Evolutionary conservation across 2,888 invertebrate species (phyloP), one percentile per base, ranked within the genome.

Genomic region (Nematopogon swammerdamellus): DNA sequence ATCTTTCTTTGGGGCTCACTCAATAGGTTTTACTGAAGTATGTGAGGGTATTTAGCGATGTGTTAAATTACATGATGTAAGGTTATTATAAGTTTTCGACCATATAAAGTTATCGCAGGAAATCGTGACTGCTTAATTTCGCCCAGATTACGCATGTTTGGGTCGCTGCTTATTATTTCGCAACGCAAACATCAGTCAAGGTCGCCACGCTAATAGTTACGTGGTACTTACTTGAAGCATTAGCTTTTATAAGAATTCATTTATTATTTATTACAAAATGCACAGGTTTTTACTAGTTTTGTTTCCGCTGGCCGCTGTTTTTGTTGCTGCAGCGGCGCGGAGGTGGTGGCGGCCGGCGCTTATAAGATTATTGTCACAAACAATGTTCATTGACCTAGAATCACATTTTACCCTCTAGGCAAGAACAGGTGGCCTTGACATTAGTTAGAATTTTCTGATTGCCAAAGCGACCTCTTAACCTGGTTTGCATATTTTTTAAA

Each of bases 101-200:
- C 25, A 25, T 4, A 8, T 25, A n/a, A n/a, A n/a, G 25, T 25
- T 6, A 25, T 25, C 25, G 4, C 25, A 61, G 63, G 65, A 67
- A 71, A 69, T 70, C 67, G 68, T 68, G 70, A 69, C 65, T 64
- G 64, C 57, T 62, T 67, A 53, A 69, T 68, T 68, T 70, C 57
- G 60, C 60, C 59, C 56, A 67, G 57, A 70, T 70, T 66, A 69
- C 67, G 67, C 68, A 63, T 65, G 64, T 59, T 63, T 58, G 60
- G 63, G 62, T 67, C 63, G 63, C 61, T 62, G 61, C 36, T 36
- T 8, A 63, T 36, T 8, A 63, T 72, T 69, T 71, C 62, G 63
- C 71, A 70, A 67, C 46, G 46, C 49, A 44, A 29, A 44, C 44
- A 44, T 63, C 63, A 66, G 62, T 66, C 73, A 75, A 76, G 76